phyloP scores from a whole-genome alignment of 2,113 vertebrate species.

The Gyps fulvus region DNA sequence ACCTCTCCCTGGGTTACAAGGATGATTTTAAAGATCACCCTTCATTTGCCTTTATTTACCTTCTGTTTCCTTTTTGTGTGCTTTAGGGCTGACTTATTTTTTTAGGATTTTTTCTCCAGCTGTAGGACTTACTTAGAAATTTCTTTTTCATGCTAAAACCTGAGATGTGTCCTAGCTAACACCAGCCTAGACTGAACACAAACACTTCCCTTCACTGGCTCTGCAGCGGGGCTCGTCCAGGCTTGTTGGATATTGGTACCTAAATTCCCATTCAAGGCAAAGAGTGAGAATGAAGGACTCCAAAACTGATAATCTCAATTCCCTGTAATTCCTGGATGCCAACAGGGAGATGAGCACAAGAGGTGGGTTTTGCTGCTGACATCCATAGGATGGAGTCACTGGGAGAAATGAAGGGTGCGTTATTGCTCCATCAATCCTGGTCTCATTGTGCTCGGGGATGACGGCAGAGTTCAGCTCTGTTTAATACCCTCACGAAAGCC shows the following conservation, averaged over 20 bases:
- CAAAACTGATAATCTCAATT: not conserved
- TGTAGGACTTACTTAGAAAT: not conserved
- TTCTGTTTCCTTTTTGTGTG: not conserved
- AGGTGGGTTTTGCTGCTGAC: not conserved
- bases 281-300: not conserved
- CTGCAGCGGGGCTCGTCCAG: not conserved
- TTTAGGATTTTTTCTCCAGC: not conserved
- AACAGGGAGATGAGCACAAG: not conserved
- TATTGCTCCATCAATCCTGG: not conserved
- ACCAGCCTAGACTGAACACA: not conserved
- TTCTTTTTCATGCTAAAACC: not conserved
- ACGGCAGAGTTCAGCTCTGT: not conserved
- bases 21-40: not conserved
- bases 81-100: not conserved
- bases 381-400: not conserved
- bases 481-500: not conserved
- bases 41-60: not conserved
- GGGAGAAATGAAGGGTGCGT: not conserved
- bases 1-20: not conserved
- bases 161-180: not conserved
- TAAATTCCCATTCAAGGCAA: not conserved
- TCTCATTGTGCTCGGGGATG: fast-evolving
- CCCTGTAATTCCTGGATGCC: not conserved
- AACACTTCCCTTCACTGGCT: not conserved
- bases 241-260: not conserved